Base-by-base conservation (phyloP, 2,797 vertebrate genomes). In the Pyrrhura leucotis region DNA sequence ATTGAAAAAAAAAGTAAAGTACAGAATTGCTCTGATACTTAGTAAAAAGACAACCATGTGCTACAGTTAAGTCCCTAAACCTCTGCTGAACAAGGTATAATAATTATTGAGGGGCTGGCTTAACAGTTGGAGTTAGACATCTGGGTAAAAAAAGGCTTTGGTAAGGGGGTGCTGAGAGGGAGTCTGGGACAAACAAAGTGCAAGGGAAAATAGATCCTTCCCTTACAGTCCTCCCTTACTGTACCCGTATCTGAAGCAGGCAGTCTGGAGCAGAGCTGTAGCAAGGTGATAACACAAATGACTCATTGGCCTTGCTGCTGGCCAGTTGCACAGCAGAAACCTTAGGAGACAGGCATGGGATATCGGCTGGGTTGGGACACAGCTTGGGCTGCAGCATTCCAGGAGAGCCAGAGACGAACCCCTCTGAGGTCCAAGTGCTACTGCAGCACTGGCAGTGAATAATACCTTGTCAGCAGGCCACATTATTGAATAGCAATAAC, bases 401-500 rank as follows among this genome's bases (percentile, higher is more conserved):
- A 53, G 68, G 3, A 91, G 26, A 3, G 12, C 54, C 4, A 9
- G 39, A 80, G 62, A 42, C 1, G 1, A 89, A 85, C 33, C 50
- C 35, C 51, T 56, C 33, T 0, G 4, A 84, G 58, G 47, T 40
- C 69, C 23, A 51, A 84, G 45, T 29, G 47, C 79, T 62, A 29
- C 66, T 62, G 26, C 58, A 67, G 85, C 82, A 39, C 21, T 33
- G 66, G 48, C 73, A 81, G 42, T 72, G 45, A 85, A 76, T 75
- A 81, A 66, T 25, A 84, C 44, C 63, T 90, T 42, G 7, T 91
- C 79, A 78, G 85, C 76, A 85, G 66, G 54, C 59, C 74, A 50
- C 88, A 50, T 67, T 88, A 94, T 77, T 81, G 85, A 92, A 90
- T 29, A 86, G 91, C 76, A 94, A 79, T 93, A 95, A 93, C 79